Base-by-base conservation (phyloP, 2,888 invertebrate genomes). In the Gymnocheta viridis region DNA sequence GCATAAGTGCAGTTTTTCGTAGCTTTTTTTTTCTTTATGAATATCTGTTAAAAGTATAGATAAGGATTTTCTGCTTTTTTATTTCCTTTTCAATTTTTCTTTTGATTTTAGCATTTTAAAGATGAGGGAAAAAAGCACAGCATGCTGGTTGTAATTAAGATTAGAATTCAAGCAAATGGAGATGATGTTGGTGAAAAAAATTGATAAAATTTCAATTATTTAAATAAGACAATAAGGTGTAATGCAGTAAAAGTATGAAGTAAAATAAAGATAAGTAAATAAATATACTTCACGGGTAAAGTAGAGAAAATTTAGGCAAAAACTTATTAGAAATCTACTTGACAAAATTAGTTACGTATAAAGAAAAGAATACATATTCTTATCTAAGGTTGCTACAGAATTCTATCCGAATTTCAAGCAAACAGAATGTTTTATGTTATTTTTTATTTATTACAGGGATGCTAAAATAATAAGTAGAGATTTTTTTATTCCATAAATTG, bases 201-300 rank as follows among this genome's bases (percentile, higher is more conserved):
- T 29, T 81, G 67, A 81, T 81, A 74, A 67, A 73, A 67, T 51
- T 73, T 67, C 60, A 74, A 81, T 81, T 60, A 69, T 49, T 51
- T 69, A 41, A 78, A 51, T 58, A 58, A 27, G 19, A 58, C 14
- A 7, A 4, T 32, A 47, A 56, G 56, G 41, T 64, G 27, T 17
- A 62, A 51, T 35, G 41, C 24, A 24, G 22, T 47, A 19, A 19
- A 47, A 12, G n/a, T 14, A 41, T 41, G 41, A n/a, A 44, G 44
- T 17, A 17, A 41, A 41, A n/a, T 41, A n/a, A 1, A n/a, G 44
- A 44, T 44, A 6, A 44, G 44, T 44, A 17, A 17, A 44, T 7
- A 17, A 44, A 17, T 17, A 17, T 44, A 44, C 7, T 44, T 17
- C n/a, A 17, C 44, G 7, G 44, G 44, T 44, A 17, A 44, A 44